Conservation (phyloP, 1,140 invertebrate species). For the Meloidogyne exigua region DNA sequence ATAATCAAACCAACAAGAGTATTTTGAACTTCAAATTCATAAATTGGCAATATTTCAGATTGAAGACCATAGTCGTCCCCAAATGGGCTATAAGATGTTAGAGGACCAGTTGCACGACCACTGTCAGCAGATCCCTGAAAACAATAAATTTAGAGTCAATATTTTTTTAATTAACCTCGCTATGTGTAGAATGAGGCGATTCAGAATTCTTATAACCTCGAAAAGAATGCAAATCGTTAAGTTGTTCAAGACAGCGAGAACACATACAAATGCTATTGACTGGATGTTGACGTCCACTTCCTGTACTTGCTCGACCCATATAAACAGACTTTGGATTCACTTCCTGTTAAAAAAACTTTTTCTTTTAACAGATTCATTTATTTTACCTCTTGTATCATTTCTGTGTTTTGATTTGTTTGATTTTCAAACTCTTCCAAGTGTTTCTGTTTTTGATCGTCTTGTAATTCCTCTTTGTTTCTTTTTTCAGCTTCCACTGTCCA, state of each 20-base stretch:
- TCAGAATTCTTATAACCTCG: slow-evolving; percentile 46
- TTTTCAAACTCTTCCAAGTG: slow-evolving; percentile 4
- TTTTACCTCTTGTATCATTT: slow-evolving; percentile 4
- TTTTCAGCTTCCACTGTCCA: slow-evolving; percentile 17
- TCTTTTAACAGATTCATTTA: neutral
- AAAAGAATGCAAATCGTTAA: slow-evolving; percentile 16
- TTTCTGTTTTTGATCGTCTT: slow-evolving; percentile 16
- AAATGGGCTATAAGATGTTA: slow-evolving; percentile 47
- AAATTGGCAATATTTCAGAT: slow-evolving; percentile 45
- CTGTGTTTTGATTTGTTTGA: neutral
- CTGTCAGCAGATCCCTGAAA: slow-evolving; percentile 52
- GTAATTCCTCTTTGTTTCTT: neutral
- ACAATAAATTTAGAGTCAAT: slow-evolving; percentile 10
- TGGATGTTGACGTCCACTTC: slow-evolving; percentile 15
- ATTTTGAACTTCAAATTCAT: slow-evolving; percentile 63
- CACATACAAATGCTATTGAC: slow-evolving; percentile 28
- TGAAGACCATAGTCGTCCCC: slow-evolving; percentile 27
- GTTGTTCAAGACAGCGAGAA: slow-evolving; percentile 10
- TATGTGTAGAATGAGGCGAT: slow-evolving; percentile 48
- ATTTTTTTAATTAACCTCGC: slow-evolving; percentile 32
- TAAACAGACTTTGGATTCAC: neutral
- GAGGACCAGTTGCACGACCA: slow-evolving; percentile 45
- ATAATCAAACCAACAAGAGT: slow-evolving; percentile 63
- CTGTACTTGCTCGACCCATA: slow-evolving; percentile 15
- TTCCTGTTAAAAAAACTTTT: neutral